Conservation (phyloP, 2,888 invertebrate species). For the Cantharis lateralis region DNA sequence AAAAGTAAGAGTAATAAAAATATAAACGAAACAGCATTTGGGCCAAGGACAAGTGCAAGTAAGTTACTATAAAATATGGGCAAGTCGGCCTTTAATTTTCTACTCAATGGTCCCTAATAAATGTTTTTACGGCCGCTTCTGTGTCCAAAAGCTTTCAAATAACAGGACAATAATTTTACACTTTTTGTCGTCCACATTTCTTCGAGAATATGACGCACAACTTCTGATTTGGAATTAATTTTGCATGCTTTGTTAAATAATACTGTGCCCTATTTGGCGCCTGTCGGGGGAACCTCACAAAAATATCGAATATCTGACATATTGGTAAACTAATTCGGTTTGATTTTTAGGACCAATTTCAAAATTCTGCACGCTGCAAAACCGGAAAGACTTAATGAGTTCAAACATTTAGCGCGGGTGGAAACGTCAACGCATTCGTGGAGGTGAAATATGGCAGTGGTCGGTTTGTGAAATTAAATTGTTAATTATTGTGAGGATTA, state of each 20-base stretch:
- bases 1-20: slow-evolving; percentile 49
- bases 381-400: slow-evolving; percentile 18
- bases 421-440: not conserved
- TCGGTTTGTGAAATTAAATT: slow-evolving; percentile 2
- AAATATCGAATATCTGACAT: slow-evolving; percentile 25
- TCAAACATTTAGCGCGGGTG: not conserved
- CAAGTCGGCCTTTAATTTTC: slow-evolving; percentile 7
- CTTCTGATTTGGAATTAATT: not conserved
- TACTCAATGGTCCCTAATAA: slow-evolving; percentile 7
- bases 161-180: not conserved
- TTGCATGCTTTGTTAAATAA: not conserved
- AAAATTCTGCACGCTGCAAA: not conserved
- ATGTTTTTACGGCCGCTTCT: slow-evolving; percentile 12
- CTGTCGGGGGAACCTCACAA: slow-evolving; percentile 7
- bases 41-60: slow-evolving; percentile 40
- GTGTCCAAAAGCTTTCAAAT: slow-evolving; percentile 1
- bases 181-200: not conserved
- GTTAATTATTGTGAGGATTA: not conserved
- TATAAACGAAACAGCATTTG: slow-evolving; percentile 36
- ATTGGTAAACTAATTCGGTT: slow-evolving; percentile 24
- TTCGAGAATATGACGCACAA: too few species aligned
- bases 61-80: slow-evolving; percentile 13
- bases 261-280: slow-evolving; percentile 1
- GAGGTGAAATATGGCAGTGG: not conserved
- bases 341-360: slow-evolving; percentile 12